Evolutionary conservation across 2,888 invertebrate species (phyloP), one percentile per base, ranked within the genome.

Genomic region (Hedya salicella): DNA sequence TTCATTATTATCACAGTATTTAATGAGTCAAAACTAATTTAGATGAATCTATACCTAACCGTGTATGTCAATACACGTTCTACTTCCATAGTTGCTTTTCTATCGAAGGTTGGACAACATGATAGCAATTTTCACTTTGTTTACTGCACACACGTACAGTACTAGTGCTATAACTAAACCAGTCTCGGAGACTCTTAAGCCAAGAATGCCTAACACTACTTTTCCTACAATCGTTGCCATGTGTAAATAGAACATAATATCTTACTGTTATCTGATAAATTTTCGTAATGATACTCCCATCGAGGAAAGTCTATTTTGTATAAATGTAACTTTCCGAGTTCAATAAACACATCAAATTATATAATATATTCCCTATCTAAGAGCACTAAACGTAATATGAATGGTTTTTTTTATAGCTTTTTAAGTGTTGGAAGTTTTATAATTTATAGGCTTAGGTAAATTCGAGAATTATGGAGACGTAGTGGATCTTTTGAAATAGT

Each of bases 391-490:
- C 9, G 32, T 21, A 4, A 8, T 11, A 11, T 9, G 42, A 25
- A 16, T 6, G 9, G 9, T 21, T 42, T 42, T 13, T 40, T 42
- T 56, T 56, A 54, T 54, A 0, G 54, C 54, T 42, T 42, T 56
- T 56, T 56, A 56, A 56, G 54, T 54, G 36, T 32, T 16, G 32
- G 50, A 16, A 4, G 8, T 44, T 44, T 11, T 16, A 44, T 36
- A 36, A 36, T 36, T 36, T 36, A 36, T 36, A 8, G 36, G 11
- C 13, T 36, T 36, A 36, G 6, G 6, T 36, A 32, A 6, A 8
- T 8, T 32, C 32, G 11, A 32, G 11, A 32, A 8, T 9, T 2
- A 32, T 8, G 6, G 9, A 5, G 36, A 11, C 36, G 8, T 36
- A 1, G 36, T 11, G 11, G 6, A 9, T 36, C 8, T 11, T 36